Percentiles rank a stretch among this genome's conserved stretches.
Conservation (phyloP, 2,888 invertebrate genomes). For the Apotomis turbidana region DNA sequence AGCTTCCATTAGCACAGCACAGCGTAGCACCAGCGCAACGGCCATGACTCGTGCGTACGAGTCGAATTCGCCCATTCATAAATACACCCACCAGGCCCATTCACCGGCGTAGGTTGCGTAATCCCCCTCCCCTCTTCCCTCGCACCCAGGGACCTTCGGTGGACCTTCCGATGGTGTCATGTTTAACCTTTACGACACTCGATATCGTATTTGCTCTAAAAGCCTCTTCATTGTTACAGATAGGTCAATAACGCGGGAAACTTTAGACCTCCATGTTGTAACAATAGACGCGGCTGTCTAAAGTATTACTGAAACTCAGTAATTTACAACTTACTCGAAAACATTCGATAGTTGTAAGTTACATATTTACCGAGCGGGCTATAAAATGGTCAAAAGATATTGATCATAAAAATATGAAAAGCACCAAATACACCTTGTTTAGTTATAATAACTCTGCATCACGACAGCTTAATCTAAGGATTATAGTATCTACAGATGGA, state of each 20-base stretch:
- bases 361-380: slow-evolving; percentile 43
- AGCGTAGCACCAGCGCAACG: slow-evolving; percentile 51
- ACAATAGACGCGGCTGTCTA: slow-evolving; percentile 8
- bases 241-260: slow-evolving; percentile 34
- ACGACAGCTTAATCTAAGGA: slow-evolving; percentile 24
- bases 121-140: slow-evolving; percentile 54
- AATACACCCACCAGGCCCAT: slow-evolving; percentile 76
- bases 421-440: slow-evolving; percentile 19
- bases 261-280: slow-evolving; percentile 5
- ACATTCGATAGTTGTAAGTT: neutral
- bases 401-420: slow-evolving; percentile 45
- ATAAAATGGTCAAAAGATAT: slow-evolving; percentile 44
- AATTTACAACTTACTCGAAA: neutral
- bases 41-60: slow-evolving; percentile 80
- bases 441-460: slow-evolving; percentile 13
- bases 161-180: slow-evolving; percentile 58
- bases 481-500: slow-evolving; percentile 53
- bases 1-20: slow-evolving; percentile 72
- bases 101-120: slow-evolving; percentile 78
- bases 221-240: slow-evolving; percentile 34
- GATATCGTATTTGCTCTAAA: slow-evolving; percentile 45
- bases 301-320: slow-evolving; percentile 1
- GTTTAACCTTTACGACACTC: slow-evolving; percentile 38
- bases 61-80: slow-evolving; percentile 82
- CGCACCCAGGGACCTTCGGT: slow-evolving; percentile 61